Evolutionary conservation across 2,888 invertebrate species (phyloP).

Genomic region (Barypeithes pellucidus): DNA sequence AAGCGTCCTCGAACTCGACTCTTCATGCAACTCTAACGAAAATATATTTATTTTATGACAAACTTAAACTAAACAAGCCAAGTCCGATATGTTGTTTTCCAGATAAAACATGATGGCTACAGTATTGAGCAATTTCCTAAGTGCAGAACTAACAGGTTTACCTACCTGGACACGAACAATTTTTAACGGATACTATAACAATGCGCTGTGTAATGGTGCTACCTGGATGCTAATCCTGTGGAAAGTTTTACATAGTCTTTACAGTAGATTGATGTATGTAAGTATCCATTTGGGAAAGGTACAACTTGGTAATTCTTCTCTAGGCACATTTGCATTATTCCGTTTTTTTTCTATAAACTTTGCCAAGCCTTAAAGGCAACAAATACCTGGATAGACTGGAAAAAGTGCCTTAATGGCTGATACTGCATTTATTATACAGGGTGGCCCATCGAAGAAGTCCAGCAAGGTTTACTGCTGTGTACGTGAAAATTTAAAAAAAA

Average conservation of each 20-base stretch:
- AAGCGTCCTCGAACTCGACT: no score
- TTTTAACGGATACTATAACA: conserved; percentile 66
- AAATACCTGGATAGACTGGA: no score
- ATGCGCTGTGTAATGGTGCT: conserved; percentile 65
- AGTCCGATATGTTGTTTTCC: background rate
- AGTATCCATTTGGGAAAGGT: conserved; percentile 28
- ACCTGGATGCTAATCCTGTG: conserved; percentile 67
- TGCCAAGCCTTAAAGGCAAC: no score
- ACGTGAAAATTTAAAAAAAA: no score
- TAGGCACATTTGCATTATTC: no score
- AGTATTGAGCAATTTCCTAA: conserved; percentile 52
- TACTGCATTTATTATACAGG: no score
- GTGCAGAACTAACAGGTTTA: conserved; percentile 66
- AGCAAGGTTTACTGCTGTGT: no score
- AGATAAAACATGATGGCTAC: background rate
- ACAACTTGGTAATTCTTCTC: conserved; percentile 15
- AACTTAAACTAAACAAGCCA: background rate
- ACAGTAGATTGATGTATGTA: conserved; percentile 65
- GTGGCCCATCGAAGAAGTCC: no score
- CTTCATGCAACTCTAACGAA: no score
- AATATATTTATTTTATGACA: no score
- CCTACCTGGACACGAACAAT: conserved; percentile 64
- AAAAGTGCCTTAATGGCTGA: no score
- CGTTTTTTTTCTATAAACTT: no score
- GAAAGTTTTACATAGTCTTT: conserved; percentile 63